Base-by-base conservation (phyloP, 2,888 invertebrate species). In the Melanophora roralis region DNA sequence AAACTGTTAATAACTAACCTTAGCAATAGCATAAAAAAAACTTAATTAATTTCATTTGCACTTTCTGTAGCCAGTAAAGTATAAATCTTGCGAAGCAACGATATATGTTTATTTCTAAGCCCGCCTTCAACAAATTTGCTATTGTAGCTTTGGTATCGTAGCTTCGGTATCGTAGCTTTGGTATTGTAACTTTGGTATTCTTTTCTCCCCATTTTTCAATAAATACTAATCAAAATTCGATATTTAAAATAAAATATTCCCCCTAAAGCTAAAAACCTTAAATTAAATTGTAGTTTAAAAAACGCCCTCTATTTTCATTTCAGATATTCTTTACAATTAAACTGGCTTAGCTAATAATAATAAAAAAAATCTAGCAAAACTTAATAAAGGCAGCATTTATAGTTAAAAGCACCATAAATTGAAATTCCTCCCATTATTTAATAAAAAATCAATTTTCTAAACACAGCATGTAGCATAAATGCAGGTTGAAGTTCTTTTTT, bases 301-400 rank as follows among this genome's bases (percentile, higher is more conserved):
- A 49, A 47, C 75, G 71, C 55, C 71, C 21, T 49, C 19, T 51
- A 67, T 65, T 74, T 47, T 11, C 19, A n/a, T 34, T 43, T 34
- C 27, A 19, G 14, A 27, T 49, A 72, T 68, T 43, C 47, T 21
- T 11, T 40, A 14, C 74, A 82, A 81, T 83, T 79, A 83, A 78
- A 82, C 47, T 60, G 57, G 73, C 82, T 78, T 60, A 81, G 84
- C 84, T 84, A 84, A 84, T 84, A 84, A 84, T 57, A 78, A 65
- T 49, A 38, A 38, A 62, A 40, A n/a, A 68, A 57, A 32, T 19
- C 38, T 16, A 71, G n/a, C n/a, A 71, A 62, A 62, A 55, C 45
- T 27, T 40, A 59, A 77, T 57, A 71, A 57, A 34, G 43, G 1
- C 40, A 69, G 32, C 27, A 6, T 14, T 23, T 23, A 69, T 64